Percentiles rank a stretch among this genome's conserved stretches.
phyloP scores from a whole-genome alignment of 2,797 vertebrate species.

The Cichlasoma orientale region DNA sequence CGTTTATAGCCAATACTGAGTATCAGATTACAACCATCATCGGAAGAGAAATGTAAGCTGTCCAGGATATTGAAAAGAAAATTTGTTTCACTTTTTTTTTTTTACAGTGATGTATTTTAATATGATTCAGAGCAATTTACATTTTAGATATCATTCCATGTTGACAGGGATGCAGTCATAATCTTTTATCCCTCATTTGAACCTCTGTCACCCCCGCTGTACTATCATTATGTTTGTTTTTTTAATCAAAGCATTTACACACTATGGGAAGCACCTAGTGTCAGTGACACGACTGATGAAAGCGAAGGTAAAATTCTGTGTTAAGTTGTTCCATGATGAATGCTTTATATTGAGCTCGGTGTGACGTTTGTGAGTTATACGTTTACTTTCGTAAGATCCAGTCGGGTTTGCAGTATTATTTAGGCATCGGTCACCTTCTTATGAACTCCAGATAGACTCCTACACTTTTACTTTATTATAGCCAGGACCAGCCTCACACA shows the following conservation, averaged over 20 bases:
- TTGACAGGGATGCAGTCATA: slow-evolving; percentile 28
- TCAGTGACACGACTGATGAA: slow-evolving; percentile 29
- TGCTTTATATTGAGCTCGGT: slow-evolving; percentile 4
- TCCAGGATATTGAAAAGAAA: slow-evolving; percentile 49
- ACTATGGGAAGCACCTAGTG: slow-evolving; percentile 15
- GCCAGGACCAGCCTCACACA: neutral
- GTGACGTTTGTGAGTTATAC: slow-evolving; percentile 2
- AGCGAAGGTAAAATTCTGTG: slow-evolving; percentile 1
- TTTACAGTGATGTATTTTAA: slow-evolving; percentile 57
- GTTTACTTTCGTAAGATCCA: neutral
- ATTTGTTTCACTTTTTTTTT: slow-evolving; percentile 42
- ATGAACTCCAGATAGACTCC: neutral
- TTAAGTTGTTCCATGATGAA: slow-evolving; percentile 23
- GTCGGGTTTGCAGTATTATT: neutral
- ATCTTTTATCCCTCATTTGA: slow-evolving; percentile 6
- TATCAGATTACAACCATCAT: slow-evolving; percentile 55
- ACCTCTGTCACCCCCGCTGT: slow-evolving; percentile 12
- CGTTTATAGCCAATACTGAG: slow-evolving; percentile 50
- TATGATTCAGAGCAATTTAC: slow-evolving; percentile 50
- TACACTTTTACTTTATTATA: neutral
- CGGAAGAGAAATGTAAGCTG: slow-evolving; percentile 53
- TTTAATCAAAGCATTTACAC: slow-evolving; percentile 16
- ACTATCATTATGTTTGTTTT: slow-evolving; percentile 4
- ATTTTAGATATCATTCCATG: slow-evolving; percentile 40
- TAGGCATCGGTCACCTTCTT: neutral